Base-by-base conservation (phyloP, 2,888 invertebrate species). In the Perizoma flavofasciatum region DNA sequence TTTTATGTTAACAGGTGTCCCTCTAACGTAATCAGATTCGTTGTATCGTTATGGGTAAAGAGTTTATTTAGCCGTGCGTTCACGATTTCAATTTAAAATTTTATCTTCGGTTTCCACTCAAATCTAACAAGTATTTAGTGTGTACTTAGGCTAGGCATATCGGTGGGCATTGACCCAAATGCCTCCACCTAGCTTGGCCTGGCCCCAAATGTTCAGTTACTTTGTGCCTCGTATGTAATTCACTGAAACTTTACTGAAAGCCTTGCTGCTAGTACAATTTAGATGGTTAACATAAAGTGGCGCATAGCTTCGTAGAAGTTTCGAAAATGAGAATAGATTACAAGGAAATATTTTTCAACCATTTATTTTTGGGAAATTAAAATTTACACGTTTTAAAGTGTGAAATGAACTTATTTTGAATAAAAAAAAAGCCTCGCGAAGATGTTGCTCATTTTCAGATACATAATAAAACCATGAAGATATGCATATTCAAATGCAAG, bases 101-200 rank as follows among this genome's bases (percentile, higher is more conserved):
- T 43, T 35, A 34, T 4, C 41, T n/a, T 5, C 9, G 41, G 4
- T 41, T 41, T 10, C n/a, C 6, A 4, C 41, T 54, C 47, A 54
- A 54, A 49, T 54, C 35, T n/a, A 52, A 35, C 34, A 50, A 33
- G 41, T 43, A 6, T 10, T 22, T 22, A 22, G 22, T 22, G 22
- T 22, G 22, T 22, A 22, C 22, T 10, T 10, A 43, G 5, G 37
- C 47, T 49, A 44, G 44, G 37, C 11, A 46, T 46, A 46, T 53
- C 10, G 37, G 39, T 55, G 33, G 40, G 55, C 61, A 63, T 61
- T 66, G 68, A 68, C 66, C 68, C 39, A 64, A 59, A 63, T 68
- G 37, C 46, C 41, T 35, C 32, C 37, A 45, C 48, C 48, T 49
- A 57, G 39, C 54, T 57, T 61, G 61, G 61, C 57, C 50, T 50